A percentile compares a stretch with the other conserved stretches of the same genome.
Conservation (phyloP, 2,797 vertebrate genomes). For the Lateolabrax maculatus region DNA sequence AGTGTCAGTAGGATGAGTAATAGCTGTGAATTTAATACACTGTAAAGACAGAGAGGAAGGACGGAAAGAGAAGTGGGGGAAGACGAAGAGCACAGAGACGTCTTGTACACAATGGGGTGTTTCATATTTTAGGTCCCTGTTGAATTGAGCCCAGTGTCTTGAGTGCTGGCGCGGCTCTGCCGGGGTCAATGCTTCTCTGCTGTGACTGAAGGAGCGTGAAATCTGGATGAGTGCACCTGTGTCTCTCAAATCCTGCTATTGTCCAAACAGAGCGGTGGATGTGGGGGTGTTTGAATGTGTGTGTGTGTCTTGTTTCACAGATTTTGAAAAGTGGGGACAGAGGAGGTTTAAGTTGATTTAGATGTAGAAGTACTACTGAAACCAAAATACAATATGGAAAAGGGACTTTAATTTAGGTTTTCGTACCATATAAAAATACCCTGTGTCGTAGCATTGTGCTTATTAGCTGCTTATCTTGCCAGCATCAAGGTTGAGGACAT, state of each 20-base stretch:
- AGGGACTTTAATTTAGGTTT: constrained; percentile 29
- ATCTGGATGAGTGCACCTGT: constrained; percentile 73
- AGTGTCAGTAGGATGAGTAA: constrained; percentile 49
- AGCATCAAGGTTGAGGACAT: not conserved
- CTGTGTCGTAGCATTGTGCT: not conserved
- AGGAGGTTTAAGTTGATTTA: constrained; percentile 17
- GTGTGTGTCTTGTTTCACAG: constrained; percentile 6
- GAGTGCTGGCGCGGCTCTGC: constrained; percentile 17
- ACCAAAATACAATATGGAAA: constrained; percentile 27
- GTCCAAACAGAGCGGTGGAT: constrained; percentile 71
- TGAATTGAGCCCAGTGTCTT: constrained; percentile 59
- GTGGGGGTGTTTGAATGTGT: constrained; percentile 28
- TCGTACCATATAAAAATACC: not conserved
- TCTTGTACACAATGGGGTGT: constrained; percentile 39
- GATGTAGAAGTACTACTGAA: constrained; percentile 24
- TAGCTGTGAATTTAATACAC: constrained; percentile 31
- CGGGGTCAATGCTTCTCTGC: constrained; percentile 65
- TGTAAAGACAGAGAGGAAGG: constrained; percentile 18
- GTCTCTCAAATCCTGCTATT: constrained; percentile 79
- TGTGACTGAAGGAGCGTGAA: constrained; percentile 78
- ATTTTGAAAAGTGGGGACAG: constrained; percentile 21
- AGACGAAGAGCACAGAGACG: constrained; percentile 29
- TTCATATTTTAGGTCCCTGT: constrained; percentile 58
- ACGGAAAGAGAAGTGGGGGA: constrained; percentile 5
- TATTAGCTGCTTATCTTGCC: not conserved